These are phyloP conservation scores for Elgonia sp. DNA, from an alignment of 2,888 invertebrate genomes.

Conservation along the genomic window DNA sequence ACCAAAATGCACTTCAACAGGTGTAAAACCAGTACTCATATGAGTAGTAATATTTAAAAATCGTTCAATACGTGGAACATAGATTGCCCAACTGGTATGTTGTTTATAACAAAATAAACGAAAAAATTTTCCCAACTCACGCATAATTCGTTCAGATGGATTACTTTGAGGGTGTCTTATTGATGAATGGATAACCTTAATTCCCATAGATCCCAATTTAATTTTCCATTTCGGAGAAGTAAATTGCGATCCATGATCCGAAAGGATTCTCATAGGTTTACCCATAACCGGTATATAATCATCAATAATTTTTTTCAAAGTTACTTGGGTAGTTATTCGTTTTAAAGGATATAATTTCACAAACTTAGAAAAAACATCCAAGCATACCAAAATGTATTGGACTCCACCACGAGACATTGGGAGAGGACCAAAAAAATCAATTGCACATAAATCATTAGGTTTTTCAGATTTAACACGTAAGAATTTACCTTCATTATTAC, in stretches of 20 bases:
- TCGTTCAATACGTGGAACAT: conserved; percentile 13
- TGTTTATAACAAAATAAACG: conserved; percentile 31
- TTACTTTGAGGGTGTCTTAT: conserved; percentile 26
- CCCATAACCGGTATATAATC: conserved; percentile 29
- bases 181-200: not conserved
- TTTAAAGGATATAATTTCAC: conserved; percentile 61
- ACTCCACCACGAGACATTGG: conserved; percentile 38
- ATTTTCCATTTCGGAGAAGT: not conserved
- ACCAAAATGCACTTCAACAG: conserved; percentile 18
- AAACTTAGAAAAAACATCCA: conserved; percentile 58
- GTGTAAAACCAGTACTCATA: conserved; percentile 6
- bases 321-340: conserved; percentile 21
- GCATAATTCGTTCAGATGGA: conserved; percentile 17
- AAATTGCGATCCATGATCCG: conserved; percentile 44
- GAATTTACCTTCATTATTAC: not conserved
- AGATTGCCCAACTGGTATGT: conserved; percentile 34
- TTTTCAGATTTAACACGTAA: not conserved
- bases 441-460: not conserved
- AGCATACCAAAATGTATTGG: conserved; percentile 55
- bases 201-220: not conserved
- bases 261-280: conserved; percentile 51
- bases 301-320: conserved; percentile 11
- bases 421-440: conserved; percentile 67
- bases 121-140: conserved; percentile 33
- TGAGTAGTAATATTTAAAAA: conserved; percentile 30